These are phyloP conservation scores for Hipparchia sbordonii DNA, from an alignment of 2,888 invertebrate species.

Conservation along the genomic window DNA sequence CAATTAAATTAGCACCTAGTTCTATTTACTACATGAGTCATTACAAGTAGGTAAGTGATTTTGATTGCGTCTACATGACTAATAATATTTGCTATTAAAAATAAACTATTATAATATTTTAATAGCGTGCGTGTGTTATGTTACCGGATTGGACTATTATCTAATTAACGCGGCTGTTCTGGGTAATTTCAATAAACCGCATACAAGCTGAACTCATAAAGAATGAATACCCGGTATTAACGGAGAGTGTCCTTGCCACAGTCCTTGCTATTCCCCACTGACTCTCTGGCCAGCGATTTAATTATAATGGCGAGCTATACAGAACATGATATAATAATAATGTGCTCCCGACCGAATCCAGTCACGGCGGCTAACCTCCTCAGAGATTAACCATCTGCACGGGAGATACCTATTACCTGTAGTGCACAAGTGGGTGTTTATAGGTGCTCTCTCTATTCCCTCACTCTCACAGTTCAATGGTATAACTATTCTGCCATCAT, in stretches of 20 bases:
- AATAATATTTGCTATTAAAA: background rate
- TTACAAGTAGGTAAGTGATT: too few relatives aligned
- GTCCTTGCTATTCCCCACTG: conserved; percentile 48
- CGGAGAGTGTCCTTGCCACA: conserved; percentile 44
- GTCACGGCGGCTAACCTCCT: too few relatives aligned
- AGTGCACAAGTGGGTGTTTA: too few relatives aligned
- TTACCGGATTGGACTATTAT: conserved; percentile 5
- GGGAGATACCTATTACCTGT: too few relatives aligned
- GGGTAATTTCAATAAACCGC: conserved; percentile 15
- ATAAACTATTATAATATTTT: too few relatives aligned
- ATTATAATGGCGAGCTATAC: conserved; percentile 50
- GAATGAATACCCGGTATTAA: conserved; percentile 34
- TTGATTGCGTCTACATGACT: background rate
- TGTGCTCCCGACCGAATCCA: too few relatives aligned
- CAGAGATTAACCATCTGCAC: too few relatives aligned
- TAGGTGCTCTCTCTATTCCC: too few relatives aligned
- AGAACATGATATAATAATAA: background rate
- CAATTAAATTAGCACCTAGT: too few relatives aligned
- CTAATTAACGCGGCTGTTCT: conserved; percentile 6
- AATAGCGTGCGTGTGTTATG: background rate
- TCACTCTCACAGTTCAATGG: too few relatives aligned
- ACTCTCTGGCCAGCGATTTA: conserved; percentile 51
- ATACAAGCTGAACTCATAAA: conserved; percentile 15
- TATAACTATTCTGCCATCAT: too few relatives aligned
- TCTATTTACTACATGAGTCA: too few relatives aligned